Base-by-base conservation (phyloP, 2,888 invertebrate species). In the Abrostola tripartita region DNA sequence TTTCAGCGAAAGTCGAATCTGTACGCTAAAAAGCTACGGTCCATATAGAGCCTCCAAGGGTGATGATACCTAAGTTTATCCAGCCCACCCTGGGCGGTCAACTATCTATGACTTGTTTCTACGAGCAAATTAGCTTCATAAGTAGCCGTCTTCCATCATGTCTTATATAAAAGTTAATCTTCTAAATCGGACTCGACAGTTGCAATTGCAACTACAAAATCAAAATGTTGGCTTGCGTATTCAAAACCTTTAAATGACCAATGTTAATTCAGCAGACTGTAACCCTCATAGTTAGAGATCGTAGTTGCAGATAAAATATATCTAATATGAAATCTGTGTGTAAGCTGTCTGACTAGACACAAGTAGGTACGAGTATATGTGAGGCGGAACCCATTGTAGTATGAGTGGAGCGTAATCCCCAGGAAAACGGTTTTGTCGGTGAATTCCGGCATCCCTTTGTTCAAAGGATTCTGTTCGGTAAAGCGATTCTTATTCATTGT, bases 361-460 rank as follows among this genome's bases (percentile, higher is more conserved):
- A 14, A 24, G 44, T 47, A 47, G 14, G 44, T 47, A 47, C 8
- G 24, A 24, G 24, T 9, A 9, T 24, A 24, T 47, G 44, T 47
- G 14, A 47, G 9, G 24, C 24, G 44, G 14, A 14, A 24, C 44
- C 44, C 24, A 47, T 47, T 47, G 44, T 47, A 47, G 14, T 47
- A 14, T 8, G 44, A 47, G 44, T 24, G 1, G 44, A 44, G 24
- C 24, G 44, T 47, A 47, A 47, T 47, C 44, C 44, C 24, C 44
- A 47, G 44, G 44, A 47, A 47, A 47, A 47, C 44, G 44, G 44
- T 47, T 47, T 47, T 47, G 44, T 47, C 44, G 44, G 44, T 8
- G 44, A 24, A 42, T 12, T 47, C 44, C 44, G 14, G 8, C 9
- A 47, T 47, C 44, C 44, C 44, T 47, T 47, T 47, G 44, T 47